Evolutionary conservation across 2,888 invertebrate species (phyloP).

Genomic region (Lymantria monacha): DNA sequence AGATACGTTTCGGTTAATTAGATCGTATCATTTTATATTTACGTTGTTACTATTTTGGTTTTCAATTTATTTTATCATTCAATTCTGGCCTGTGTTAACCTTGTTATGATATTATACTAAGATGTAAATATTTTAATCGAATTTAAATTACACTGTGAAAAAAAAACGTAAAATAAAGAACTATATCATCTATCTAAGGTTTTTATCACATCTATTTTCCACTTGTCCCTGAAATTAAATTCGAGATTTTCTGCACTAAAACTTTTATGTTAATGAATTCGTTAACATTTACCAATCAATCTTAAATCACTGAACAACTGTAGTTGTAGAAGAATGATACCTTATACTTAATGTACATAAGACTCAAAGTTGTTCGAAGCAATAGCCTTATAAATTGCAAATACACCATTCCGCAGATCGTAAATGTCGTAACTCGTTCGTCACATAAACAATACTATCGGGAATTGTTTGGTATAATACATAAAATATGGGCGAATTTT

Average conservation of each 20-base stretch:
- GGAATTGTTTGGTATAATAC: slow-evolving; percentile 22
- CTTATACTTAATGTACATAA: slow-evolving; percentile 14
- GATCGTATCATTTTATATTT: slow-evolving; percentile 6
- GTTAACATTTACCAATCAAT: slow-evolving; percentile 39
- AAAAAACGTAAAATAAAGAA: too few relatives aligned
- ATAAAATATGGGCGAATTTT: slow-evolving; percentile 15
- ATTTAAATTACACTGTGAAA: too few relatives aligned
- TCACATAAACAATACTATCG: slow-evolving; percentile 55
- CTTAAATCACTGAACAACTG: slow-evolving; percentile 24
- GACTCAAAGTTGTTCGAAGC: slow-evolving; percentile 30
- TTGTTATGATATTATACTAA: too few relatives aligned
- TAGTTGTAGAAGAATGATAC: slow-evolving; percentile 12
- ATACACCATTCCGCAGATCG: slow-evolving; percentile 47
- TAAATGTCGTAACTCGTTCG: slow-evolving; percentile 57
- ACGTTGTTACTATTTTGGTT: background rate
- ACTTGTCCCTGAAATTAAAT: slow-evolving; percentile 17
- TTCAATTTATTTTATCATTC: background rate
- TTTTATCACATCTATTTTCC: background rate
- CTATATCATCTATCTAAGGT: background rate
- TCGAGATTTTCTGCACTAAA: slow-evolving; percentile 27
- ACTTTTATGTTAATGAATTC: slow-evolving; percentile 38
- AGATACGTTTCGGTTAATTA: slow-evolving; percentile 4
- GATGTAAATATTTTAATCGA: too few relatives aligned
- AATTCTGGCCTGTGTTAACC: background rate
- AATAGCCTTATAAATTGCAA: slow-evolving; percentile 48